These are phyloP conservation scores for Panonychus citri DNA, from an alignment of 1,140 invertebrate genomes.

Conservation along the genomic window DNA sequence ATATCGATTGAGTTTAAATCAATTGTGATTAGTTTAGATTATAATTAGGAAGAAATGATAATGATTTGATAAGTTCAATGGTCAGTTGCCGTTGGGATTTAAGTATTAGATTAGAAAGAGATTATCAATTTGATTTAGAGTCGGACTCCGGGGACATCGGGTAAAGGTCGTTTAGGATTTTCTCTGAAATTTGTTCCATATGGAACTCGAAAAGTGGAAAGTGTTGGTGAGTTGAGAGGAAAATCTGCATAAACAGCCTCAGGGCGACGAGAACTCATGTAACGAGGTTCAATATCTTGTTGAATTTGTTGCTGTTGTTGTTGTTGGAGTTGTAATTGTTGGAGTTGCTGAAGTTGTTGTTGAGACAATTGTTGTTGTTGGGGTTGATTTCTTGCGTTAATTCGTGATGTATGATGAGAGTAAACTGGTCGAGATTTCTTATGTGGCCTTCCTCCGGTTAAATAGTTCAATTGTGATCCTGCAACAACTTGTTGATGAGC, in stretches of 20 bases:
- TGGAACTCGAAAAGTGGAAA: conserved; percentile 3
- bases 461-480: not conserved
- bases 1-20: too few relatives aligned
- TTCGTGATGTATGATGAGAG: not conserved
- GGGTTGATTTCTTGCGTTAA: not conserved
- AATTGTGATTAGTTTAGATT: too few relatives aligned
- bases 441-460: conserved; percentile 4
- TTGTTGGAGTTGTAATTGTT: too few relatives aligned
- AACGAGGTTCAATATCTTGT: not conserved
- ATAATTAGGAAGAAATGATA: too few relatives aligned
- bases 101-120: too few relatives aligned
- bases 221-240: not conserved
- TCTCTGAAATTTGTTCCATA: conserved; percentile 1
- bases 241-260: not conserved
- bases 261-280: not conserved
- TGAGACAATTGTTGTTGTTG: not conserved
- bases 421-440: conserved; percentile 5
- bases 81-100: too few relatives aligned
- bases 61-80: too few relatives aligned
- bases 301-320: too few relatives aligned
- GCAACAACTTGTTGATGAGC: not conserved
- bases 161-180: conserved; percentile 9
- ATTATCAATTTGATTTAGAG: too few relatives aligned
- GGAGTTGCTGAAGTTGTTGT: too few relatives aligned
- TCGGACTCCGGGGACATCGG: too few relatives aligned